A percentile compares a stretch with the other conserved stretches of the same genome.
These are phyloP conservation scores for Mystacornis crossleyi DNA, from an alignment of 2,113 vertebrate species.

Conservation along the genomic window DNA sequence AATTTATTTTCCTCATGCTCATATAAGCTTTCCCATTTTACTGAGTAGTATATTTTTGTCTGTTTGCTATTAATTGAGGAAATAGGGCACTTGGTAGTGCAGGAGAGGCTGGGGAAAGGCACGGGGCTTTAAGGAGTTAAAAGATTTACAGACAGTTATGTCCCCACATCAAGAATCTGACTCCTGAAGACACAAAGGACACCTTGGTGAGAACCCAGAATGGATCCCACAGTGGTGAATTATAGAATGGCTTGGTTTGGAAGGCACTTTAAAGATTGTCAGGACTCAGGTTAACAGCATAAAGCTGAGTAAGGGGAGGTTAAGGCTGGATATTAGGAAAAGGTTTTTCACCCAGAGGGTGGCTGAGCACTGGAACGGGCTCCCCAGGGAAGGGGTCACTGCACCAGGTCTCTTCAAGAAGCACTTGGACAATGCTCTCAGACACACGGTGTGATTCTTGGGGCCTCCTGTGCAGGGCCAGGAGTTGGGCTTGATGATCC, in stretches of 20 bases:
- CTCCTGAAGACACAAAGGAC: not conserved
- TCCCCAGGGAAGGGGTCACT: not conserved
- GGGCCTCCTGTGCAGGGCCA: not conserved
- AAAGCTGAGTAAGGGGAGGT: not conserved
- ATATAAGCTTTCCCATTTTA: not conserved
- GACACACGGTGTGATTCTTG: no score
- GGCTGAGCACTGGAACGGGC: not conserved
- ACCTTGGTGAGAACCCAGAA: not conserved
- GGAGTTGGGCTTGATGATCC: not conserved
- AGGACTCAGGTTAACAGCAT: fast-evolving
- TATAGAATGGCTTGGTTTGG: not conserved
- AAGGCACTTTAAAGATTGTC: not conserved
- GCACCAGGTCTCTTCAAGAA: not conserved
- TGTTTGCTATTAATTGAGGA: not conserved
- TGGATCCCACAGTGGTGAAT: not conserved
- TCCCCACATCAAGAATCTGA: not conserved
- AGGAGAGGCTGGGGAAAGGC: not conserved
- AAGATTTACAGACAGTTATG: not conserved
- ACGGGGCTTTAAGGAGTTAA: not conserved
- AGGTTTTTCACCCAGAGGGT: not conserved
- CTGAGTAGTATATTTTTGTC: not conserved
- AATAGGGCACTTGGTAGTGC: not conserved
- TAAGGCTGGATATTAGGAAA: not conserved
- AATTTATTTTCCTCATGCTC: not conserved
- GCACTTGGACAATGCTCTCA: not conserved